These are phyloP conservation scores for Odontamblyopus rebecca DNA, from an alignment of 2,797 vertebrate genomes.

Conservation along the genomic window DNA sequence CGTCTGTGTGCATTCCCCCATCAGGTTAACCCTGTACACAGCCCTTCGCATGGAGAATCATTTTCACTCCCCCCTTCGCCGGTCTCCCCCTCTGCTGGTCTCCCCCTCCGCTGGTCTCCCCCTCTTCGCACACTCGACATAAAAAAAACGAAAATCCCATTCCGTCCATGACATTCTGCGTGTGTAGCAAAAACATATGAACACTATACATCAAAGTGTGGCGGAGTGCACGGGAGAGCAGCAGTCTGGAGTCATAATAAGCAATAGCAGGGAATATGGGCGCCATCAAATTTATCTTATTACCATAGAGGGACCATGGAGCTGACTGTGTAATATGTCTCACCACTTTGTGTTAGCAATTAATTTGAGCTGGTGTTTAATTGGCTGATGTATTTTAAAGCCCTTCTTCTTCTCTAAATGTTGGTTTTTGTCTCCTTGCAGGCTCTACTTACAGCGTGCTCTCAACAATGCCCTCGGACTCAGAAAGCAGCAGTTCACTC, in stretches of 20 bases:
- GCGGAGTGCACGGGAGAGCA: constrained; percentile 53
- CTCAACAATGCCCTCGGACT: constrained; percentile 99
- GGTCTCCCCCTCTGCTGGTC: neutral
- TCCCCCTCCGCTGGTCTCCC: constrained; percentile 6
- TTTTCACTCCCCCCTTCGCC: constrained; percentile 22
- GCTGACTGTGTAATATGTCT: constrained; percentile 33
- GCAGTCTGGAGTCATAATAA: constrained; percentile 55
- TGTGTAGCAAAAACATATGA: constrained; percentile 70
- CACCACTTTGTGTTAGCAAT: constrained; percentile 18
- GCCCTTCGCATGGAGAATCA: constrained; percentile 56
- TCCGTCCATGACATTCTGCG: constrained; percentile 71
- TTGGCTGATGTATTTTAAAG: constrained; percentile 25
- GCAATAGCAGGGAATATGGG: constrained; percentile 43
- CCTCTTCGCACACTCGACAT: constrained; percentile 44
- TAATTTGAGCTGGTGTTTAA: constrained; percentile 27
- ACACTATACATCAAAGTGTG: constrained; percentile 68
- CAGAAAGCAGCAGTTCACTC: constrained; percentile 98
- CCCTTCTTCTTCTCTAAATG: constrained; percentile 25
- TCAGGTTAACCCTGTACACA: constrained; percentile 58
- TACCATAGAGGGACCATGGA: constrained; percentile 39
- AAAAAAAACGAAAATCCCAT: constrained; percentile 71
- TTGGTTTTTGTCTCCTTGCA: constrained; percentile 57
- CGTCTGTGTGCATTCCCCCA: constrained; percentile 55
- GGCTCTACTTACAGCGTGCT: constrained; percentile 97
- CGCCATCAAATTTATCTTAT: constrained; percentile 37